These are phyloP conservation scores for Philantomba maxwellii DNA, from an alignment of 2,113 vertebrate genomes.

Conservation along the genomic window DNA sequence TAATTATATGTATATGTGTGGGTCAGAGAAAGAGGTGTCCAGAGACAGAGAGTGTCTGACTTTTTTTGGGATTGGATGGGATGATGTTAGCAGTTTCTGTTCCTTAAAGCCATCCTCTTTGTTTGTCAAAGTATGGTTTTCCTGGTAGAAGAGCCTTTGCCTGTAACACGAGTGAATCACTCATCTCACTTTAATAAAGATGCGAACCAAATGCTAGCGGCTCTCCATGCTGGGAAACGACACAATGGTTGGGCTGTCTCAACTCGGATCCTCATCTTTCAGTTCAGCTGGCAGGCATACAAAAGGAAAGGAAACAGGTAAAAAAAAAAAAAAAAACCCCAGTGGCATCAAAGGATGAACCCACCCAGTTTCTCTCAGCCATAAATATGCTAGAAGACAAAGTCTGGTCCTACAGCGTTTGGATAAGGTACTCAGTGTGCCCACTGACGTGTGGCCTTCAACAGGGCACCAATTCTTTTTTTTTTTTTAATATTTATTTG, in stretches of 20 bases:
- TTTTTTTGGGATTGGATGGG: constrained; percentile 3
- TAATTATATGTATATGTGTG: constrained; percentile 57
- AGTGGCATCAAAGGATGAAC: constrained; percentile 2
- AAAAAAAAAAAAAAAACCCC: constrained; percentile 34
- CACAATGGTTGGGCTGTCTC: constrained; percentile 5
- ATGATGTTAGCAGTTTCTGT: constrained; percentile 24
- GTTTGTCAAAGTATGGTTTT: constrained; percentile 61
- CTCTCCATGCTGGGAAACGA: constrained; percentile 12
- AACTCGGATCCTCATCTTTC: constrained; percentile 35
- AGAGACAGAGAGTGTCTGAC: constrained; percentile 5
- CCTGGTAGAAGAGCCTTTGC: constrained; percentile 30
- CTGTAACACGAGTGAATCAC: constrained; percentile 53
- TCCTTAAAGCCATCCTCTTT: constrained; percentile 15
- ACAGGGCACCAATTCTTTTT: background rate
- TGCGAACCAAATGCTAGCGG: constrained; percentile 7
- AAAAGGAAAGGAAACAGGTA: constrained; percentile 36
- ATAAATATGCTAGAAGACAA: background rate
- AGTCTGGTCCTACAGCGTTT: background rate
- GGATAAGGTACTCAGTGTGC: background rate
- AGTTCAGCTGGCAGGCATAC: background rate
- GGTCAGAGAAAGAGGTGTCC: constrained; percentile 32
- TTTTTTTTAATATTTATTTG: too few species aligned
- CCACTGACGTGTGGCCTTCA: background rate
- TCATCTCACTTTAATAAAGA: constrained; percentile 64
- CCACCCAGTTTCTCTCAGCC: background rate